These are phyloP conservation scores for Lepisosteus oculatus DNA, from an alignment of 2,113 vertebrate genomes.

Conservation along the genomic window DNA sequence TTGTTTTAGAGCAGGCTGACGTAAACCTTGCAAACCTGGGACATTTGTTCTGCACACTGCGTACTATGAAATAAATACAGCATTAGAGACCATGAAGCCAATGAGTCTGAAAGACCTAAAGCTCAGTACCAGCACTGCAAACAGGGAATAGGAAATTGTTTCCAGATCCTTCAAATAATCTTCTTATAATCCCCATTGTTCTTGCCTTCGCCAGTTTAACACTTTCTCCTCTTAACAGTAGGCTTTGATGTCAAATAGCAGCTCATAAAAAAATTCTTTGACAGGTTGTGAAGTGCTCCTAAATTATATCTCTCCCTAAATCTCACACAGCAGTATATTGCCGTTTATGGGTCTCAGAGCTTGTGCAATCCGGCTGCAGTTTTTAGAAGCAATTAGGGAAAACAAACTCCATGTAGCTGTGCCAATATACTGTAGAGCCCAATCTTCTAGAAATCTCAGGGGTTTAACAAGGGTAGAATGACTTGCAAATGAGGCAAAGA, in stretches of 20 bases:
- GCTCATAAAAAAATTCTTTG: neutral
- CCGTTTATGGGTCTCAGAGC: neutral
- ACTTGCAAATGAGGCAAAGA: too few relatives aligned
- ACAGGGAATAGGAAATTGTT: conserved; percentile 53
- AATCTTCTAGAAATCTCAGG: too few relatives aligned
- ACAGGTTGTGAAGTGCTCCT: neutral
- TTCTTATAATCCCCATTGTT: conserved; percentile 7
- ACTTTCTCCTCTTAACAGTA: neutral
- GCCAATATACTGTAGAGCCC: too few relatives aligned
- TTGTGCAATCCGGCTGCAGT: neutral
- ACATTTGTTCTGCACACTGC: too few relatives aligned
- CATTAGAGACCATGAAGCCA: conserved; percentile 6
- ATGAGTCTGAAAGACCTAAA: conserved; percentile 31
- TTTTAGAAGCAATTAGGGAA: neutral
- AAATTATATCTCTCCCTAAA: neutral
- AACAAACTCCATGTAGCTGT: too few relatives aligned
- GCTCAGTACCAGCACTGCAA: conserved; percentile 42
- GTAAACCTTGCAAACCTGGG: too few relatives aligned
- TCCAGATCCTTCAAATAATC: conserved; percentile 44
- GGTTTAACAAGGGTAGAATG: too few relatives aligned
- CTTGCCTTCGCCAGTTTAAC: conserved; percentile 11
- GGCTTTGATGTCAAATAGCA: neutral
- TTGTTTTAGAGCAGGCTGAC: too few relatives aligned
- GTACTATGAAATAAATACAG: too few relatives aligned
- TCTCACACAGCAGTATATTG: neutral